These are phyloP conservation scores for Poecilia gillii DNA, from an alignment of 2,797 vertebrate genomes.

Conservation along the genomic window DNA sequence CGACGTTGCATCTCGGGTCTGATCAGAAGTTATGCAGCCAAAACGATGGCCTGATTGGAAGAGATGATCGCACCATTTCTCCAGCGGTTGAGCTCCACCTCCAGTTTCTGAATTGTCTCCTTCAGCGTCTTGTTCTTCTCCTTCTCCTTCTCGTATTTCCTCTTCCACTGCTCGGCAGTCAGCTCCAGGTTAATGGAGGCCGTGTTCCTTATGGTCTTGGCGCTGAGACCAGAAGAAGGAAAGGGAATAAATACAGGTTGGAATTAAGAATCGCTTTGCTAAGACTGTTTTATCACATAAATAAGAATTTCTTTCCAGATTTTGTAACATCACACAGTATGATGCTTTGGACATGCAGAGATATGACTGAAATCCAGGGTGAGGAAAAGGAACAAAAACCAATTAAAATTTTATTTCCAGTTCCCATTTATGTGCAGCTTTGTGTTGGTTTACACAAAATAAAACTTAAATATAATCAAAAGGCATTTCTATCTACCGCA, in stretches of 20 bases:
- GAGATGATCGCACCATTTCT: slow-evolving; percentile 84
- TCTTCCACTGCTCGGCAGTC: slow-evolving; percentile 98
- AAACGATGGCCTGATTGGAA: not conserved
- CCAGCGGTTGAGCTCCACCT: slow-evolving; percentile 94
- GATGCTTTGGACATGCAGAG: not conserved
- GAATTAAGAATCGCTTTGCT: not conserved
- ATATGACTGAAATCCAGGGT: not conserved
- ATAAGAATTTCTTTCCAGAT: not conserved
- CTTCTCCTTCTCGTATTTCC: slow-evolving; percentile 96
- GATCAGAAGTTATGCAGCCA: not conserved
- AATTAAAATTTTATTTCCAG: too few relatives aligned
- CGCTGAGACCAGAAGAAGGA: slow-evolving; percentile 55
- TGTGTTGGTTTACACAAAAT: too few relatives aligned
- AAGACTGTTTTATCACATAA: not conserved
- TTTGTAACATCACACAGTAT: not conserved
- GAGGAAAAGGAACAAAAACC: too few relatives aligned
- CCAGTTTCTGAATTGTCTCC: slow-evolving; percentile 92
- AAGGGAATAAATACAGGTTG: not conserved
- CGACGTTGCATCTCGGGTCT: not conserved
- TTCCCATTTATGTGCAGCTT: too few relatives aligned
- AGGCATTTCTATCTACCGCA: too few relatives aligned
- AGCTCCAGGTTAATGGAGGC: slow-evolving; percentile 96
- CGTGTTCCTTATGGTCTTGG: slow-evolving; percentile 97
- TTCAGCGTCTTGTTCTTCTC: slow-evolving; percentile 96
- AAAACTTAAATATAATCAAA: too few relatives aligned